Evolutionary conservation across 2,888 invertebrate genomes (phyloP).

Genomic region (Mimas tiliae): DNA sequence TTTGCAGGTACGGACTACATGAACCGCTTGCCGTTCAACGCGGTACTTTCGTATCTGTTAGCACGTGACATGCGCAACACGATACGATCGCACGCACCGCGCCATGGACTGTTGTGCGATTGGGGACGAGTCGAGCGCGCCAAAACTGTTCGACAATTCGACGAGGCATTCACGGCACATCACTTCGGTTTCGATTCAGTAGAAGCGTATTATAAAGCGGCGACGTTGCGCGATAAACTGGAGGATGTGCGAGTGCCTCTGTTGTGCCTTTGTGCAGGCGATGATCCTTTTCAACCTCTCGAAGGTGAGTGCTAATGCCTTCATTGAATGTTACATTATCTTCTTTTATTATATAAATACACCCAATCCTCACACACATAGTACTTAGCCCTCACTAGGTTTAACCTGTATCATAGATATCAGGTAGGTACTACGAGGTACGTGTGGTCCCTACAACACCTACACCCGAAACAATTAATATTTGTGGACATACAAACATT

Average conservation of each 20-base stretch:
- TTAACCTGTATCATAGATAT: too few relatives aligned
- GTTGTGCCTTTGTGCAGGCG: slow-evolving; percentile 93
- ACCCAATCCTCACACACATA: too few relatives aligned
- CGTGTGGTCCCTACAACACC: too few relatives aligned
- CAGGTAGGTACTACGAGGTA: too few relatives aligned
- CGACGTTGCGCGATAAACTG: slow-evolving; percentile 87
- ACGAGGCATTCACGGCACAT: slow-evolving; percentile 91
- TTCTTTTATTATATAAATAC: too few relatives aligned
- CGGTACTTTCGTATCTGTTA: slow-evolving; percentile 90
- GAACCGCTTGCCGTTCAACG: slow-evolving; percentile 90
- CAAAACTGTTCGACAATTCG: slow-evolving; percentile 89
- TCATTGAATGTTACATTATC: neutral
- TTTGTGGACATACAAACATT: too few relatives aligned
- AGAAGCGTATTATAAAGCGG: slow-evolving; percentile 90
- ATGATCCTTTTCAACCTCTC: slow-evolving; percentile 94
- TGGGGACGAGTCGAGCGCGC: slow-evolving; percentile 85
- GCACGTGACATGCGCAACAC: slow-evolving; percentile 77
- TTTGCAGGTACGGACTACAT: slow-evolving; percentile 77
- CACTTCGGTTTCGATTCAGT: slow-evolving; percentile 93
- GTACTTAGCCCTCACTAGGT: too few relatives aligned
- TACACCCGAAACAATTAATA: too few relatives aligned
- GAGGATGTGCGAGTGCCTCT: slow-evolving; percentile 89
- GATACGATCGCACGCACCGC: slow-evolving; percentile 55
- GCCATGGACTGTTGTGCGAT: slow-evolving; percentile 44
- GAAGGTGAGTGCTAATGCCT: slow-evolving; percentile 52